A percentile compares a stretch with the other conserved stretches of the same genome.
These are phyloP conservation scores for Sarcophilus harrisii DNA, from an alignment of 2,797 vertebrate species.

Conservation along the genomic window DNA sequence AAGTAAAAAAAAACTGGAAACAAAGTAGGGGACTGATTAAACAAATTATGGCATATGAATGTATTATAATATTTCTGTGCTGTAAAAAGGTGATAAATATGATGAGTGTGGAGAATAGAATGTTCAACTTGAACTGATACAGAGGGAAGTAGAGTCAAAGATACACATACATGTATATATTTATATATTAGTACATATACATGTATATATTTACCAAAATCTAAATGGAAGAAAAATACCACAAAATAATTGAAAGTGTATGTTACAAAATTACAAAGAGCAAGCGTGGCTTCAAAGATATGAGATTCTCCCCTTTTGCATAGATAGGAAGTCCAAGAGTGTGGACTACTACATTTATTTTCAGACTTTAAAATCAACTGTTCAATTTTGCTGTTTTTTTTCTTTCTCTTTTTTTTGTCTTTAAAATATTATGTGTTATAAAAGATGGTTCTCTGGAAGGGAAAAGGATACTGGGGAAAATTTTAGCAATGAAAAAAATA, in stretches of 20 bases:
- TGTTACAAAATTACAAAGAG: neutral
- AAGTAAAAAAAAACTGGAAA: neutral
- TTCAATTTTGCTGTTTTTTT: neutral
- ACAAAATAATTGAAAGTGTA: neutral
- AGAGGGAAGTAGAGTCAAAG: neutral
- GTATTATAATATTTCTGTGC: neutral
- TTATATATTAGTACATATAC: no score
- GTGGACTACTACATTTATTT: neutral
- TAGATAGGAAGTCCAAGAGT: neutral
- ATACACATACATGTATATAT: no score
- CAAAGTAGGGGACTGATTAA: neutral
- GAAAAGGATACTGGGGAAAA: neutral
- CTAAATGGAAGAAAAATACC: neutral
- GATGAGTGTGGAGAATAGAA: neutral
- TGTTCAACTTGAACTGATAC: neutral
- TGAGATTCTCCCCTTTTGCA: neutral
- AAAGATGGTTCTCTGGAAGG: neutral
- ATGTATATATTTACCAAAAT: neutral
- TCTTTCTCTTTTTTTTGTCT: neutral
- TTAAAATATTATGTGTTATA: neutral
- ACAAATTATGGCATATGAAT: neutral
- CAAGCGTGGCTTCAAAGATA: neutral
- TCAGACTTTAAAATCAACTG: neutral
- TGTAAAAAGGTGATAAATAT: neutral
- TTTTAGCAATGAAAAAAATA: neutral